Evolutionary conservation across 1,140 invertebrate genomes (phyloP).

Genomic region (Drosophila baimaii): DNA sequence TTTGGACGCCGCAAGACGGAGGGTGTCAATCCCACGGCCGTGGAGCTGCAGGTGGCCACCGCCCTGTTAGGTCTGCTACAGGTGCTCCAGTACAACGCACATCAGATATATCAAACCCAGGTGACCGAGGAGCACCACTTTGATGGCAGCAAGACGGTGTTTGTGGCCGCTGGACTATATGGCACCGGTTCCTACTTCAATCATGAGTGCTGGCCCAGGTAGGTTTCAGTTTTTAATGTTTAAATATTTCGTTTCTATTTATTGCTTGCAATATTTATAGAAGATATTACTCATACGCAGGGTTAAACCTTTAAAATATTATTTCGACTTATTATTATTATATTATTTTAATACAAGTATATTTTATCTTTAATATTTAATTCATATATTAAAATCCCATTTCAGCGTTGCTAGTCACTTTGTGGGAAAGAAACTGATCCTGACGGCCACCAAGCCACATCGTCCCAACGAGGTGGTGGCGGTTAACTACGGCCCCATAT

Average conservation of each 20-base stretch:
- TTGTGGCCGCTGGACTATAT: constrained; percentile 92
- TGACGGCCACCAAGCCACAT: constrained; percentile 88
- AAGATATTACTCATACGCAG: constrained; percentile 3
- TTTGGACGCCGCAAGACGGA: constrained; percentile 85
- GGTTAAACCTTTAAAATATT: background rate
- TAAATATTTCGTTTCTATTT: background rate
- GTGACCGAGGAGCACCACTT: constrained; percentile 85
- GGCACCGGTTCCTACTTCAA: constrained; percentile 93
- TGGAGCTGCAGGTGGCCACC: constrained; percentile 86
- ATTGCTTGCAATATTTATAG: background rate
- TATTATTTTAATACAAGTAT: no score
- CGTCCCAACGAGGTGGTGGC: constrained; percentile 88
- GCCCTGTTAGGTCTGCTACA: constrained; percentile 90
- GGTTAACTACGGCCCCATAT: constrained; percentile 95
- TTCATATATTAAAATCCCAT: no score
- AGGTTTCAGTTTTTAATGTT: background rate
- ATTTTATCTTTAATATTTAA: background rate
- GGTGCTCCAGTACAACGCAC: constrained; percentile 94
- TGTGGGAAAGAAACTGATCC: constrained; percentile 89
- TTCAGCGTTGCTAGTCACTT: constrained; percentile 91
- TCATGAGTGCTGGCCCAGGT: constrained; percentile 92
- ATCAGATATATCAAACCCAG: constrained; percentile 92
- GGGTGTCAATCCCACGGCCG: constrained; percentile 84
- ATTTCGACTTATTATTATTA: no score
- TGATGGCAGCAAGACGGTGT: constrained; percentile 86